Percentiles rank a stretch among this genome's conserved stretches.
These are phyloP conservation scores for Pogonocherus hispidulus DNA, from an alignment of 2,888 invertebrate genomes.

Conservation along the genomic window DNA sequence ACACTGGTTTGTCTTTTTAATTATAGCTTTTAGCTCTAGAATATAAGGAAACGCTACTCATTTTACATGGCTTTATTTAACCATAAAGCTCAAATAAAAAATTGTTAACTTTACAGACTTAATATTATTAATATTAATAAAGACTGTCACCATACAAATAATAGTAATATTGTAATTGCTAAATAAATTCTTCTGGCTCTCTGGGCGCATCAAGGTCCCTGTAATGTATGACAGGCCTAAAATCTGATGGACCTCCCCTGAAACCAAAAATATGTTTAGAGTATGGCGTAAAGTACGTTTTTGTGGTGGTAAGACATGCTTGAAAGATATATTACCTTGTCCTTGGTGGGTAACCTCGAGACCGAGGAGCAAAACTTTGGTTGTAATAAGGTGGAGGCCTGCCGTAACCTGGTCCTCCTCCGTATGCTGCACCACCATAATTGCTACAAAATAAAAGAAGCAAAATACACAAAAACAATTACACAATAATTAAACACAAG, in stretches of 20 bases:
- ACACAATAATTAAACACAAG: too few relatives aligned
- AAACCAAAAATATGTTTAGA: conserved; percentile 60
- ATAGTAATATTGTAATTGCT: conserved; percentile 55
- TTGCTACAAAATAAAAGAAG: too few relatives aligned
- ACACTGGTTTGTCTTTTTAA: too few relatives aligned
- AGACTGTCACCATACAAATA: conserved; percentile 40
- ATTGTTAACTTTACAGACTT: conserved; percentile 13
- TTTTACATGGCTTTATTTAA: conserved; percentile 13
- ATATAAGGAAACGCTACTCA: too few relatives aligned
- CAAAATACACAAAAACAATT: conserved; percentile 39
- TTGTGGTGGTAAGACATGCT: not conserved
- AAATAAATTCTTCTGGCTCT: conserved; percentile 90
- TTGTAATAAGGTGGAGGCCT: conserved; percentile 71
- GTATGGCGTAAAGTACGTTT: not conserved
- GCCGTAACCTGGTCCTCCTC: conserved; percentile 62
- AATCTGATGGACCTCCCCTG: conserved; percentile 83
- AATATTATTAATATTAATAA: conserved; percentile 29
- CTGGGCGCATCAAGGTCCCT: conserved; percentile 93
- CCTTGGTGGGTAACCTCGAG: conserved; percentile 63
- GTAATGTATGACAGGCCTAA: conserved; percentile 92
- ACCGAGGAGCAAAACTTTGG: conserved; percentile 65
- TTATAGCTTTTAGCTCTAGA: too few relatives aligned
- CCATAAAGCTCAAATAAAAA: conserved; percentile 19
- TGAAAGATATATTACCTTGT: conserved; percentile 55
- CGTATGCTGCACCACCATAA: conserved; percentile 33